These are phyloP conservation scores for Muscicapa striata DNA, from an alignment of 2,797 vertebrate genomes.

Conservation along the genomic window DNA sequence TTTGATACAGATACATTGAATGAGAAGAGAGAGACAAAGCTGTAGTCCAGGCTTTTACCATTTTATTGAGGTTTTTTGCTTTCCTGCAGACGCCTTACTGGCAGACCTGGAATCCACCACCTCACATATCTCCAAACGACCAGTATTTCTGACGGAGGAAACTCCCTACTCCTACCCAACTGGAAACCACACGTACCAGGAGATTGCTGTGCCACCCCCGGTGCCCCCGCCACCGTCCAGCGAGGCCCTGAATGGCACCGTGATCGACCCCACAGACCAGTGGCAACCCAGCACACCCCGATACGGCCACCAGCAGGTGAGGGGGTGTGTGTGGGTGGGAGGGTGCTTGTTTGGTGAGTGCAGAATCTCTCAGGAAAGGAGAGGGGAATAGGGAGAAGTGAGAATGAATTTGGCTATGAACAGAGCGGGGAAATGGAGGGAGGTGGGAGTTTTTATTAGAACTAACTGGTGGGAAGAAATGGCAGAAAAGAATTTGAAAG, in stretches of 20 bases:
- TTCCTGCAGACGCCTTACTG: slow-evolving; percentile 87
- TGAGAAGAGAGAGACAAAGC: not conserved
- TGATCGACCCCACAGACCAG: slow-evolving; percentile 82
- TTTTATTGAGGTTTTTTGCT: not conserved
- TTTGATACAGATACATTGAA: not conserved
- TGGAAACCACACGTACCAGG: slow-evolving; percentile 87
- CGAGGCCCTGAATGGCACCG: slow-evolving; percentile 90
- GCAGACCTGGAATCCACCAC: slow-evolving; percentile 98
- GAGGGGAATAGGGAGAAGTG: not conserved
- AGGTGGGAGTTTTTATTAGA: not conserved
- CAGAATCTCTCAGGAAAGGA: not conserved
- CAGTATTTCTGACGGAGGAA: slow-evolving; percentile 90
- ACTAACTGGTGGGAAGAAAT: not conserved
- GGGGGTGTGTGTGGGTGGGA: not conserved
- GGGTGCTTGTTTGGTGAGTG: not conserved
- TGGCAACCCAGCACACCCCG: slow-evolving; percentile 78
- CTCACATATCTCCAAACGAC: slow-evolving; percentile 94
- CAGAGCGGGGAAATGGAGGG: not conserved
- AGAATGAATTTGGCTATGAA: not conserved
- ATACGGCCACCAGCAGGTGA: slow-evolving; percentile 88
- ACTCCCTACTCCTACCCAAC: slow-evolving; percentile 94
- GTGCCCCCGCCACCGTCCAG: slow-evolving; percentile 89
- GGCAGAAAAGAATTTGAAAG: not conserved
- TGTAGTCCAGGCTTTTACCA: not conserved
- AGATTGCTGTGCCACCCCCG: slow-evolving; percentile 86